Evolutionary conservation across 2,113 vertebrate species (phyloP), one percentile per base, ranked within the genome.

Genomic region (Ifrita kowaldi): DNA sequence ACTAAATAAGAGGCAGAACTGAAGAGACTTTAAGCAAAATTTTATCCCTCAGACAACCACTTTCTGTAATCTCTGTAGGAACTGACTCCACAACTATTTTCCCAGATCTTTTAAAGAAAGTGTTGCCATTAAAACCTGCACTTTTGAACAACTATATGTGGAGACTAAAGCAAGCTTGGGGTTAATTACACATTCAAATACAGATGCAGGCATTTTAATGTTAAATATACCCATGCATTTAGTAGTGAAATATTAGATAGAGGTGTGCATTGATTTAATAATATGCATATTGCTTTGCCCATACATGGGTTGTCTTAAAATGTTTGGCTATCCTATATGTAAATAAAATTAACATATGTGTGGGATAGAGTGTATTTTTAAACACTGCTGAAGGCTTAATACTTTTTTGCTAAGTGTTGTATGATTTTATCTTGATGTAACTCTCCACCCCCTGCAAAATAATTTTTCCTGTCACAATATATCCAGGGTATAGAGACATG

Each of bases 1-100:
- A 81, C 85, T 95, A 97, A 96, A 93, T 93, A 94, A 97, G 97
- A 96, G 93, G 84, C 97, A 97, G 97, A 96, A 97, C 87, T 93
- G 97, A 98, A 98, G 92, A 89, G 60, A 88, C 55, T n/a, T 39
- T 35, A 69, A 83, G 68, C 13, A 65, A 62, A 60, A 87, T 75
- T 76, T 80, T 76, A 68, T 75, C 32, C 56, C 10, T 37, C 37
- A 81, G 74, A 95, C 53, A 94, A 73, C 42, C 19, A 59, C 41
- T 94, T 92, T 95, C 94, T 90, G 55, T 74, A 74, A 71, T 81
- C 12, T 21, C 64, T n/a, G 6, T 76, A 93, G 70, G 59, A 93
- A 83, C 67, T 87, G 79, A 90, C 65, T 84, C 20, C 5, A 68
- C 26, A 81, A 41, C 33, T 84, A 24, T 52, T 88, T 97, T 90